These are phyloP conservation scores for Meandrina meandrites DNA, from an alignment of 92 coral and sea anemone genomes.

Conservation along the genomic window DNA sequence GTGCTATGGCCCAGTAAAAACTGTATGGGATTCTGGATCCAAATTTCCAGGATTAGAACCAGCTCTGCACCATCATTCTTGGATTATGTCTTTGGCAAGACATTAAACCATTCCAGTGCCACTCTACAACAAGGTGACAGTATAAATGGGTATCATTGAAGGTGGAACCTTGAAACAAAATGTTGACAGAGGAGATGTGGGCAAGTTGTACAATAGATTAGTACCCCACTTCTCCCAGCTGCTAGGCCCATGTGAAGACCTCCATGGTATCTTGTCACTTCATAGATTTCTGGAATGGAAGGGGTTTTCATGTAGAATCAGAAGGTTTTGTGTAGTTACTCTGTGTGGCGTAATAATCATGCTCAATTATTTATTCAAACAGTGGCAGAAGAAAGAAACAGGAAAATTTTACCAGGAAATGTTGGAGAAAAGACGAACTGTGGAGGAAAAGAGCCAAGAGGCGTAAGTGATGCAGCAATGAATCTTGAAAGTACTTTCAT, in stretches of 20 bases:
- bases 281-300: not conserved
- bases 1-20: not conserved
- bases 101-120: not conserved
- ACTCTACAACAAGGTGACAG: not conserved
- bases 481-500: not conserved
- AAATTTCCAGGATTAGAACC: not conserved
- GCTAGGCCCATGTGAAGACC: not conserved
- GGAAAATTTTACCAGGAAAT: conserved; percentile 90
- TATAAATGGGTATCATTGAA: not conserved
- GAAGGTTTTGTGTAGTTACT: not conserved
- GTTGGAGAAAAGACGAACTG: conserved; percentile 93
- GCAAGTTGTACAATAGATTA: too few species aligned
- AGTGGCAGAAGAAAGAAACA: conserved; percentile 91
- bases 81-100: not conserved
- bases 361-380: not conserved
- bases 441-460: conserved; percentile 93
- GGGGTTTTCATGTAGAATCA: not conserved
- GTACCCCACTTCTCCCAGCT: not conserved
- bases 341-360: not conserved
- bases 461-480: conserved; percentile 57
- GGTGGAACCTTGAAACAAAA: not conserved
- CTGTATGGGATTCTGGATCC: not conserved
- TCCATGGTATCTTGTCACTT: not conserved
- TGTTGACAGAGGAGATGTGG: not conserved
- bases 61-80: too few species aligned